Percentiles rank a stretch among this genome's conserved stretches.
Evolutionary conservation across 2,113 vertebrate genomes (phyloP).

Genomic region (Aptenodytes forsteri): DNA sequence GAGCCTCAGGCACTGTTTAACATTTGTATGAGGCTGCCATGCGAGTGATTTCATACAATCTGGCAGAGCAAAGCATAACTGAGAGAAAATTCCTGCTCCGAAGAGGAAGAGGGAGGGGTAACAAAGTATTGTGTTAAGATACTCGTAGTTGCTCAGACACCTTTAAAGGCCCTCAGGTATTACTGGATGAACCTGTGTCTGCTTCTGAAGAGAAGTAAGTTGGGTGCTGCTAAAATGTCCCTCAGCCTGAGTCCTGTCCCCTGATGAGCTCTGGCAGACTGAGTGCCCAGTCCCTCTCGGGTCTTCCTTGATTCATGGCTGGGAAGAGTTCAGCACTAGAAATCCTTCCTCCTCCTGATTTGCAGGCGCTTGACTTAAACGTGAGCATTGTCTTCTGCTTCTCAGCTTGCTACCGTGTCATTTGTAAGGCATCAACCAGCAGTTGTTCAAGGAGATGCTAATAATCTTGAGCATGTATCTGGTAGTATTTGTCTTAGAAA

Average conservation of each 20-base stretch:
- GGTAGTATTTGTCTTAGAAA: neutral
- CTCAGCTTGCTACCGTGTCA: neutral
- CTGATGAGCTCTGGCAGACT: neutral
- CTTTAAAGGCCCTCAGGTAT: neutral
- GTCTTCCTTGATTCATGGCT: neutral
- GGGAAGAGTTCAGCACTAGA: neutral
- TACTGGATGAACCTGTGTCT: neutral
- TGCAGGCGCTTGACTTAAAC: neutral
- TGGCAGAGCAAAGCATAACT: slow-evolving; percentile 21
- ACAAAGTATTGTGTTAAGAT: neutral
- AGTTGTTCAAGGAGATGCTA: neutral
- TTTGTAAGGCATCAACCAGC: neutral
- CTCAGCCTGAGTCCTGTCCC: neutral
- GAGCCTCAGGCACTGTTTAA: slow-evolving; percentile 10
- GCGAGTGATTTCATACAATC: neutral
- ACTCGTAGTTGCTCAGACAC: neutral
- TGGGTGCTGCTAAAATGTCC: neutral
- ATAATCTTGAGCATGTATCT: neutral
- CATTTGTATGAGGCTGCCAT: neutral
- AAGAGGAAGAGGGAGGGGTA: neutral
- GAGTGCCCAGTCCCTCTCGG: neutral
- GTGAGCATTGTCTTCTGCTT: neutral
- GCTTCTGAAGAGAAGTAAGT: neutral
- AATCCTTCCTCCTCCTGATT: neutral
- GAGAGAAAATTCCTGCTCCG: neutral